Percentiles rank a stretch among this genome's conserved stretches.
Conservation (phyloP, 1,140 invertebrate genomes). For the Drosophila bocqueti region DNA sequence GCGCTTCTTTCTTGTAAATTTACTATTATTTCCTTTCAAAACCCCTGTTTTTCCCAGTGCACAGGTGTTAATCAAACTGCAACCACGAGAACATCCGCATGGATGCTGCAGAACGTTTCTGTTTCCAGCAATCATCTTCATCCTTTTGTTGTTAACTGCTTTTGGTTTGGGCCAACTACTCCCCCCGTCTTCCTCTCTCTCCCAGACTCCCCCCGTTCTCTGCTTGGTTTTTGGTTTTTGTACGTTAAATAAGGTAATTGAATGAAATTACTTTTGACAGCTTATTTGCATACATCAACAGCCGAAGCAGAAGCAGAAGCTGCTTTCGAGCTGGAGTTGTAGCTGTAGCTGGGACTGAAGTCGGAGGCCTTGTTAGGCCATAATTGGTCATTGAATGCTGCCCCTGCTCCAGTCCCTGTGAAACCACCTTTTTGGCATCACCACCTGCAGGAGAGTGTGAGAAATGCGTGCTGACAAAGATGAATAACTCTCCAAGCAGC, state of each 20-base stretch:
- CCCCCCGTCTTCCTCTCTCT: background rate
- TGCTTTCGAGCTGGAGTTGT: constrained; percentile 27
- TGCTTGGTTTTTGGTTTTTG: constrained; percentile 43
- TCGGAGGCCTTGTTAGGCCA: constrained; percentile 73
- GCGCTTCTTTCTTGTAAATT: rapidly evolving
- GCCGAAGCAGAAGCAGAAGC: constrained; percentile 28
- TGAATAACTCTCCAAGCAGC: constrained; percentile 52
- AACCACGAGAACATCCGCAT: constrained; percentile 52
- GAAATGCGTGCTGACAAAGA: constrained; percentile 77
- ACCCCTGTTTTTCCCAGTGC: background rate
- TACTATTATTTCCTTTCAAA: too few relatives aligned
- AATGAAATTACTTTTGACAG: constrained; percentile 84
- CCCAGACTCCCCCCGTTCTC: constrained; percentile 1
- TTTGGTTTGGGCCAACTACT: constrained; percentile 25
- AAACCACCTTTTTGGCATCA: constrained; percentile 16
- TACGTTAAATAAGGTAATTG: constrained; percentile 83
- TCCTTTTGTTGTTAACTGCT: constrained; percentile 46
- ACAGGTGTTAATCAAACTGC: constrained; percentile 50
- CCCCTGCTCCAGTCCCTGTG: constrained; percentile 20
- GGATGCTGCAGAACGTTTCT: constrained; percentile 17
- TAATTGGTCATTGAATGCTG: constrained; percentile 79
- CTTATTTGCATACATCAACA: constrained; percentile 84
- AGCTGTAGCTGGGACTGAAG: constrained; percentile 33
- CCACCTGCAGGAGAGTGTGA: constrained; percentile 52
- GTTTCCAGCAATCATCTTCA: constrained; percentile 43